Conservation (phyloP, 2,113 vertebrate species). For the Proterorhinus semilunaris region DNA sequence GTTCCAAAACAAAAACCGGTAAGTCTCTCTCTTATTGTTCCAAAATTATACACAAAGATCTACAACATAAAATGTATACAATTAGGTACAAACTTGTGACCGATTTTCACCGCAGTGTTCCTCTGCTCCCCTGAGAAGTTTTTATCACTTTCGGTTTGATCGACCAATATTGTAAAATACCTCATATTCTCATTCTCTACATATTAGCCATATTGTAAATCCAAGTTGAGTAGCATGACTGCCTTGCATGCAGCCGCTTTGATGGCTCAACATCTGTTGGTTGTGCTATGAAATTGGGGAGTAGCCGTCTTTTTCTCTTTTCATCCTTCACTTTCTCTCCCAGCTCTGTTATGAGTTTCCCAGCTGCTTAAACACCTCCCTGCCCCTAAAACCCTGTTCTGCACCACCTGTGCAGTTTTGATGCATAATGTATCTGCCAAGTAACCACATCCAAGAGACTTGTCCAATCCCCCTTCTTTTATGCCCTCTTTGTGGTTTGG, state of each 20-base stretch:
- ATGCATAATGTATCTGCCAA: slow-evolving; percentile 77
- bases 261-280: slow-evolving; percentile 73
- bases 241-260: slow-evolving; percentile 57
- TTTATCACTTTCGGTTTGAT: too few relatives aligned
- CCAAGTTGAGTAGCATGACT: slow-evolving; percentile 52
- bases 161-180: too few relatives aligned
- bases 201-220: slow-evolving; percentile 48
- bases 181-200: too few relatives aligned
- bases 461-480: slow-evolving; percentile 22
- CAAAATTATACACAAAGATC: too few relatives aligned
- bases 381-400: slow-evolving; percentile 54
- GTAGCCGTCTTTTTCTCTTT: slow-evolving; percentile 46
- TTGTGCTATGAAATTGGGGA: slow-evolving; percentile 70
- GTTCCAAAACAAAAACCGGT: too few relatives aligned
- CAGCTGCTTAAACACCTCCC: slow-evolving; percentile 57
- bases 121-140: too few relatives aligned
- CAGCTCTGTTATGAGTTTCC: slow-evolving; percentile 58
- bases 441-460: slow-evolving; percentile 66
- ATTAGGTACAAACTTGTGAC: too few relatives aligned
- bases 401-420: slow-evolving; percentile 74
- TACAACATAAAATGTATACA: too few relatives aligned
- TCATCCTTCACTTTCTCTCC: slow-evolving; percentile 37
- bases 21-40: too few relatives aligned
- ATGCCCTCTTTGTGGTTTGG: slow-evolving; percentile 12
- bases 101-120: too few relatives aligned